phyloP scores from a whole-genome alignment of 2,797 vertebrate genomes.

The Picus viridis region DNA sequence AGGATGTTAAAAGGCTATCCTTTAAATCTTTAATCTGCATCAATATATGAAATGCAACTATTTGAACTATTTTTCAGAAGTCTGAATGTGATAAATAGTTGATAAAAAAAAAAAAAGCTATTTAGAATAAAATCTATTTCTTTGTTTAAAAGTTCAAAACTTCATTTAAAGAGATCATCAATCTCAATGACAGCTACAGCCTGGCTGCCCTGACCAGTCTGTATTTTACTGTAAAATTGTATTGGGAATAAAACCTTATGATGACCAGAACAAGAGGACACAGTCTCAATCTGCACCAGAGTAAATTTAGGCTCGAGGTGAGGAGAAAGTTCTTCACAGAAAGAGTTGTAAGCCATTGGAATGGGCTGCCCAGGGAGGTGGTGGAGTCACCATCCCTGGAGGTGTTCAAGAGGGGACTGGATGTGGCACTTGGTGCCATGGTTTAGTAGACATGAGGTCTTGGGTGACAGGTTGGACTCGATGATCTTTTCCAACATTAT shows the following conservation, averaged over 20 bases:
- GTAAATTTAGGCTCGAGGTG: no score
- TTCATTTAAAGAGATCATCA: not conserved
- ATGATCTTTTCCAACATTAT: no score
- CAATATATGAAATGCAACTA: not conserved
- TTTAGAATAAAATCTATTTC: not conserved
- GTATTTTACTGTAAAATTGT: not conserved
- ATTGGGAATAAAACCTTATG: not conserved
- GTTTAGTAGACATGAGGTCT: no score
- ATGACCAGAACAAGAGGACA: not conserved
- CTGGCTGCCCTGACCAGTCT: not conserved
- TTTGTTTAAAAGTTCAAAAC: not conserved
- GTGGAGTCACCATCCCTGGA: no score
- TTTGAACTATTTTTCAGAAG: not conserved
- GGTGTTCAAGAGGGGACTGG: no score
- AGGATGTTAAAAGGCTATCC: not conserved
- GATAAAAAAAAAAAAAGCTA: not conserved
- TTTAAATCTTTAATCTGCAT: not conserved
- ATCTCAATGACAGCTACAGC: not conserved
- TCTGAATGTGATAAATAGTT: not conserved
- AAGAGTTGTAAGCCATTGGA: no score
- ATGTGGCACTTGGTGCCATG: no score
- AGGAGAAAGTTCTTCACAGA: no score
- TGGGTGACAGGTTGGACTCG: no score
- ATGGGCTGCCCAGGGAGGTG: no score
- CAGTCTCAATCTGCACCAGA: no score